A percentile compares a stretch with the other conserved stretches of the same genome.
Conservation (phyloP, 1,140 invertebrate species). For the Octopus bimaculoides region DNA sequence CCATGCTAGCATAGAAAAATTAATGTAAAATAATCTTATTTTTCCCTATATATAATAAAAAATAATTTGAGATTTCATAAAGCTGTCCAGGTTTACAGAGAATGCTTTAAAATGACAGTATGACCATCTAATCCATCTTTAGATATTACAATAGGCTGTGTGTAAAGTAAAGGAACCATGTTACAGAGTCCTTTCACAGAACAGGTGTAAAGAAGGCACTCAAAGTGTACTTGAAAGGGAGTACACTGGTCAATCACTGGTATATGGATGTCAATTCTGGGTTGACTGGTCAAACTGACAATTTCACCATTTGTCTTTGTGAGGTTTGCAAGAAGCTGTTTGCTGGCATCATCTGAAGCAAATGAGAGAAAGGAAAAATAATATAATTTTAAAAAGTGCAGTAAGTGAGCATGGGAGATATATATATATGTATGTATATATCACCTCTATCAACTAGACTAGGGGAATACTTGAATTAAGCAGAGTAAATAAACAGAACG, state of each 20-base stretch:
- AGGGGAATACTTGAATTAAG: not conserved
- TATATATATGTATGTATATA: not conserved
- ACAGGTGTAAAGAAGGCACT: not conserved
- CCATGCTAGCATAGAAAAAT: too few species aligned
- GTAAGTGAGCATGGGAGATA: too few species aligned
- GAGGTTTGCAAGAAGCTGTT: not conserved
- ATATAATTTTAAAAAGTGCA: too few species aligned
- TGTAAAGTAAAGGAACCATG: not conserved
- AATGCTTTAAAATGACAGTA: too few species aligned
- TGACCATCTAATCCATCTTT: not conserved
- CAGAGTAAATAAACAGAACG: not conserved
- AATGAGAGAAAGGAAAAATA: not conserved
- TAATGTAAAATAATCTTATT: too few species aligned
- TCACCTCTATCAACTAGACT: not conserved
- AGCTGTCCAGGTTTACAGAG: too few species aligned
- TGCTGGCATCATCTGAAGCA: not conserved
- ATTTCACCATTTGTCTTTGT: not conserved
- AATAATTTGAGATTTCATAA: too few species aligned
- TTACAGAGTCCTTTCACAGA: not conserved
- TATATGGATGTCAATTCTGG: not conserved
- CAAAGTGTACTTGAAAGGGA: not conserved
- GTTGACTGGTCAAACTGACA: not conserved
- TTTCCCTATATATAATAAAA: too few species aligned
- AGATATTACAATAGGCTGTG: not conserved
- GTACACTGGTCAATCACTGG: not conserved